phyloP scores from a whole-genome alignment of 2,888 invertebrate genomes.

The Parochlus steinenii region DNA sequence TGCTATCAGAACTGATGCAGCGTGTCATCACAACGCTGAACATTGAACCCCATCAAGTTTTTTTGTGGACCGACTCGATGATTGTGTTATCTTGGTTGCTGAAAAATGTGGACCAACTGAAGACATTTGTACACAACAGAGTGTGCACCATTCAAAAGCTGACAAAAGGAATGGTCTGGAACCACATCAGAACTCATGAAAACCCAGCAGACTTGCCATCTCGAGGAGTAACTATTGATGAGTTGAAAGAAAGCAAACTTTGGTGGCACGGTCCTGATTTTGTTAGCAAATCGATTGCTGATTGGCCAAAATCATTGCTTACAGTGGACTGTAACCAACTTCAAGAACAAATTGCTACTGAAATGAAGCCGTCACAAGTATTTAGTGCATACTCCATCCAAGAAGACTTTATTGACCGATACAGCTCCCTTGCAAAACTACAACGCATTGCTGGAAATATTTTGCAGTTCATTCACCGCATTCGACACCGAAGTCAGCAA shows the following conservation, averaged over 20 bases:
- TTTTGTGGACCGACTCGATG: constrained; percentile 9
- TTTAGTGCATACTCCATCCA: no score
- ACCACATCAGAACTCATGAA: constrained; percentile 13
- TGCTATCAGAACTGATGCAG: constrained; percentile 8
- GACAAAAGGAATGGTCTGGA: constrained; percentile 12
- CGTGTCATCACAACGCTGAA: background rate
- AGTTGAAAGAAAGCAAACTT: background rate
- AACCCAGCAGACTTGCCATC: constrained; percentile 17
- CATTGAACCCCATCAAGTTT: background rate
- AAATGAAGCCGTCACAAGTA: no score
- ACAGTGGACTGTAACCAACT: no score
- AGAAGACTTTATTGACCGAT: no score
- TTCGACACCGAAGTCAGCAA: no score
- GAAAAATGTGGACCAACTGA: background rate
- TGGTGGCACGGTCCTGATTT: constrained; percentile 6
- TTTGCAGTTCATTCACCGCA: no score
- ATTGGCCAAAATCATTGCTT: constrained; percentile 9
- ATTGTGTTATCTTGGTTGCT: constrained; percentile 10
- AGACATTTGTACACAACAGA: constrained; percentile 13
- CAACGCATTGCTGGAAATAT: no score
- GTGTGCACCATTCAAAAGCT: constrained; percentile 14
- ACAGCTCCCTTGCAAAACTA: no score
- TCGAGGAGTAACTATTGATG: constrained; percentile 11
- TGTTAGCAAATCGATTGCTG: background rate
- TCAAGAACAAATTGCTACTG: no score